These are phyloP conservation scores for Papilio xuthus DNA, from an alignment of 1,140 invertebrate species.

Conservation along the genomic window DNA sequence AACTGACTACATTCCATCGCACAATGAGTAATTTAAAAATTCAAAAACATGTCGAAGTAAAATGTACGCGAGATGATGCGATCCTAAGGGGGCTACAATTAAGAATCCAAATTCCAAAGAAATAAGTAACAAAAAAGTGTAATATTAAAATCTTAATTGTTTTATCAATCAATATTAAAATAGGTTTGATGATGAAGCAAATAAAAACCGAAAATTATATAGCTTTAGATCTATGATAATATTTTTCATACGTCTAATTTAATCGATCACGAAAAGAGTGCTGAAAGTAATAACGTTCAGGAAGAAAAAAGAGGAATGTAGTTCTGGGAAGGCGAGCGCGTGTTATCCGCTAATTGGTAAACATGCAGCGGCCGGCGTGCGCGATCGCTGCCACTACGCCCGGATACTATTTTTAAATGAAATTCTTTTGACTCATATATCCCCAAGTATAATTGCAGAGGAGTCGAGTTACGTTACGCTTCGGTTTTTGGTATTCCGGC, in stretches of 20 bases:
- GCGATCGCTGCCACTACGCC: constrained; percentile 54
- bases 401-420: constrained; percentile 74
- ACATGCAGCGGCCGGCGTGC: constrained; percentile 60
- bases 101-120: constrained; percentile 65
- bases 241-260: constrained; percentile 48
- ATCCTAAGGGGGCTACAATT: constrained; percentile 74
- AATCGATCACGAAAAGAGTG: constrained; percentile 47
- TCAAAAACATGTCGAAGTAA: constrained; percentile 80
- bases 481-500: constrained; percentile 63
- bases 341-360: constrained; percentile 70
- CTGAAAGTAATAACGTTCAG: constrained; percentile 63
- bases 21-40: constrained; percentile 83
- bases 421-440: constrained; percentile 76
- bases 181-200: neutral
- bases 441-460: constrained; percentile 67
- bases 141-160: neutral
- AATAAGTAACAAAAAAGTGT: constrained; percentile 34
- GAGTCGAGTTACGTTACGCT: constrained; percentile 50
- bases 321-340: constrained; percentile 55
- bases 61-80: constrained; percentile 68
- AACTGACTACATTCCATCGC: constrained; percentile 76
- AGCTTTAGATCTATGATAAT: neutral
- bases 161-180: neutral
- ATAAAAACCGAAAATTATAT: too few relatives aligned
- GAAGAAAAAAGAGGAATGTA: constrained; percentile 56